phyloP scores from a whole-genome alignment of 2,113 vertebrate genomes.

The Sebastes schlegelii region DNA sequence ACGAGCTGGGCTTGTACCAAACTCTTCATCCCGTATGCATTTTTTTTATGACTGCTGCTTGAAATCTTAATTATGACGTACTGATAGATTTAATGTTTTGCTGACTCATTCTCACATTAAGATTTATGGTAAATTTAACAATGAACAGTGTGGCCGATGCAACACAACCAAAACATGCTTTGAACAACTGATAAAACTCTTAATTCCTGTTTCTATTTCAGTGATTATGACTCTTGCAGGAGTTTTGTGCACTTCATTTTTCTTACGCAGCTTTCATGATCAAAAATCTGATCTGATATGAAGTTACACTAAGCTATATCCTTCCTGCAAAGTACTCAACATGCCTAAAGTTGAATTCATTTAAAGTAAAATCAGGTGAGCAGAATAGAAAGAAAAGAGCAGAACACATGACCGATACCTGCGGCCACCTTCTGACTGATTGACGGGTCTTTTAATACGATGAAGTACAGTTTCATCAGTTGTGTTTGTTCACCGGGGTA shows the following conservation, averaged over 20 bases:
- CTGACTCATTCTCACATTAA: slow-evolving; percentile 16
- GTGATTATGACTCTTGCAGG: neutral
- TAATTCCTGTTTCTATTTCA: neutral
- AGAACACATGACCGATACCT: slow-evolving; percentile 29
- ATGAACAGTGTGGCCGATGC: slow-evolving; percentile 1
- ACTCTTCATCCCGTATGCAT: slow-evolving; percentile 19
- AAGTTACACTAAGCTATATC: neutral
- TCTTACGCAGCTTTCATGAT: neutral
- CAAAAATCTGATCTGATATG: neutral
- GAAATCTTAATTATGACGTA: slow-evolving; percentile 43
- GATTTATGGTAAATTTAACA: slow-evolving; percentile 19
- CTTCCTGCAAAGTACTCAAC: neutral
- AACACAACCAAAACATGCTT: neutral
- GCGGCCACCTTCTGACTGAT: neutral
- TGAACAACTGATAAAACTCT: slow-evolving; percentile 2
- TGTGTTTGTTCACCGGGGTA: neutral
- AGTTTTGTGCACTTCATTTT: neutral
- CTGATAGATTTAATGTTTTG: slow-evolving; percentile 55
- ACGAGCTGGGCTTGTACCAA: slow-evolving; percentile 76
- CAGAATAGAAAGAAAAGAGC: neutral
- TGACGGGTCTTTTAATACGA: slow-evolving; percentile 17
- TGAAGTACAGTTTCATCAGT: neutral
- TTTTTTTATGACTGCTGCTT: slow-evolving; percentile 57
- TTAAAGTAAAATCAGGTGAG: slow-evolving; percentile 9
- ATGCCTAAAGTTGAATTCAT: slow-evolving; percentile 33